Conservation (phyloP, 2,113 vertebrate species). For the Macquaria ambigua region DNA sequence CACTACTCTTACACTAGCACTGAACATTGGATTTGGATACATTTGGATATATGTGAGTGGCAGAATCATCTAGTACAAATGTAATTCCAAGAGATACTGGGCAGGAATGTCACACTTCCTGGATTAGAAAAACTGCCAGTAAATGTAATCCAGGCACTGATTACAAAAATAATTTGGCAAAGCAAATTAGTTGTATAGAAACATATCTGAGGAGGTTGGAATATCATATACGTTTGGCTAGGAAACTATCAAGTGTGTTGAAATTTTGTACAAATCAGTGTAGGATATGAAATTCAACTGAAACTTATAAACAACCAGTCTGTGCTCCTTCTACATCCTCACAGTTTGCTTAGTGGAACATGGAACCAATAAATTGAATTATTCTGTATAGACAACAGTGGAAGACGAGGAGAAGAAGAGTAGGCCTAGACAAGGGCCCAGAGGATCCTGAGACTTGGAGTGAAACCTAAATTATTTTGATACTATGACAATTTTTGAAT, state of each 20-base stretch:
- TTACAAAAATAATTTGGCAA: background rate
- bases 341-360: background rate
- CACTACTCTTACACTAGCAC: too few species aligned
- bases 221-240: background rate
- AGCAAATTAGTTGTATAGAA: background rate
- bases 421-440: background rate
- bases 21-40: background rate
- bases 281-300: background rate
- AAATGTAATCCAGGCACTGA: background rate
- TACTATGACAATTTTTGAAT: background rate
- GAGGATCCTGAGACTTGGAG: background rate
- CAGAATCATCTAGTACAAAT: background rate
- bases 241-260: background rate
- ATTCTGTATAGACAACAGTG: background rate
- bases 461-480: background rate
- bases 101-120: background rate
- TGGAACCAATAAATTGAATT: background rate
- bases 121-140: background rate
- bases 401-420: too few species aligned
- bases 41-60: too few species aligned
- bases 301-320: background rate
- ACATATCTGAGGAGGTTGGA: background rate
- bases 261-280: background rate
- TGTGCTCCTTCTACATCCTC: background rate
- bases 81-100: background rate